Percentiles rank a stretch among this genome's conserved stretches.
These are phyloP conservation scores for Harpegnathos saltator DNA, from an alignment of 1,140 invertebrate species.

Conservation along the genomic window DNA sequence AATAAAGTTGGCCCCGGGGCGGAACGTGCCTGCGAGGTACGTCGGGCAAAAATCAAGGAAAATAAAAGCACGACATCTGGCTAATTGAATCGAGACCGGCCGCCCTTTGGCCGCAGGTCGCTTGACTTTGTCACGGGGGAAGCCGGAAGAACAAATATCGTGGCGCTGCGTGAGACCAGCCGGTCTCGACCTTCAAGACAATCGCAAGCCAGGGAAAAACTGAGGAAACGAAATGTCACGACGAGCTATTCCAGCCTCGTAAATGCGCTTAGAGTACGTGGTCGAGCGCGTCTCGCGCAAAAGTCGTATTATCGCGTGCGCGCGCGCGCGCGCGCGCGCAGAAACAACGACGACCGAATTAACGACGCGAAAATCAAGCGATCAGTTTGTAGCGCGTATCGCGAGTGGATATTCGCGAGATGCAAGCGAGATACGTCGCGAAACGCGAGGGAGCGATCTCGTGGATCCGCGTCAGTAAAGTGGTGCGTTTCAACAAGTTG, in stretches of 20 bases:
- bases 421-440: background rate
- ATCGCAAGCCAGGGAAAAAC: background rate
- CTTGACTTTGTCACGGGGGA: constrained; percentile 8
- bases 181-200: background rate
- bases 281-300: too few species aligned
- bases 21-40: background rate
- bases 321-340: too few species aligned
- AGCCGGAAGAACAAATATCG: constrained; percentile 11
- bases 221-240: background rate
- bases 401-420: background rate
- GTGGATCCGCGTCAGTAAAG: background rate
- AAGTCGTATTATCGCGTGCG: background rate
- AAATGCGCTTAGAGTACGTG: too few species aligned
- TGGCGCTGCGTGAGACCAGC: background rate
- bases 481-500: background rate
- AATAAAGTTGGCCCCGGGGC: background rate
- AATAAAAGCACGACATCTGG: constrained; percentile 28
- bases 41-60: constrained; percentile 28
- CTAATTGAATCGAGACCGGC: constrained; percentile 44
- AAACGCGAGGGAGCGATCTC: background rate
- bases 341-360: background rate
- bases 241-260: background rate
- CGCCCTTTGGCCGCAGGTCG: background rate
- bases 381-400: too few species aligned
- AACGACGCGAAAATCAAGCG: background rate